Evolutionary conservation across 92 coral and sea anemone species (phyloP), one percentile per base, ranked within the genome.

Genomic region (Paragorgia papillata): DNA sequence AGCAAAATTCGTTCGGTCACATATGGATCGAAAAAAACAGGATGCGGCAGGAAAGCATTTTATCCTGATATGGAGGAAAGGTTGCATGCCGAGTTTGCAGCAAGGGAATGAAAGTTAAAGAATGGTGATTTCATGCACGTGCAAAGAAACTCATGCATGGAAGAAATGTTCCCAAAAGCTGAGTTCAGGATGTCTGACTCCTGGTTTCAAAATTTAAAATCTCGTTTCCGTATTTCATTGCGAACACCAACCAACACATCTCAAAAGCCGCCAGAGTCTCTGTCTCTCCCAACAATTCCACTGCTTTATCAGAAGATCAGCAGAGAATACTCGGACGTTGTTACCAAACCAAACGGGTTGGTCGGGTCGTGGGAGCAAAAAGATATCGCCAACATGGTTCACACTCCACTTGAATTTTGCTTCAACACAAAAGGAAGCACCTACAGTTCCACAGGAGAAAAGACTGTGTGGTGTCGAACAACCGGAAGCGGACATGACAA

Each of bases 341-440:
- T 59, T 82, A 49, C 39, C 74, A 40, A 28, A 55, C 5, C 41
- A 29, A 9, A 37, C 43, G 6, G 43, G 10, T 37, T 37, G 10
- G 43, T 37, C 6, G 79, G 83, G 28, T 82, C 79, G 40, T 76
- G 87, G 76, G 41, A 83, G 24, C 25, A 75, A 32, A 19, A 68
- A 18, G 78, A 83, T 39, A 83, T 76, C 1, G 79, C 79, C 51
- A 83, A 76, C 56, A 83, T 76, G 82, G 82, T 61, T 63, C 82
- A 63, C 8, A 70, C 71, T 2, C 83, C 66, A 0, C 57, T 79
- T 4, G 39, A 60, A 30, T 31, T 78, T 62, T 83, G 87, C 21
- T 83, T 76, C 48, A 83, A 66, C 55, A 64, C 82, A 15, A 74
- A 82, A 37, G 75, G 82, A 20, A 69, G 79, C 9, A 75, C 76